Base-by-base conservation (phyloP, 2,888 invertebrate species). In the Notodonta ziczac region DNA sequence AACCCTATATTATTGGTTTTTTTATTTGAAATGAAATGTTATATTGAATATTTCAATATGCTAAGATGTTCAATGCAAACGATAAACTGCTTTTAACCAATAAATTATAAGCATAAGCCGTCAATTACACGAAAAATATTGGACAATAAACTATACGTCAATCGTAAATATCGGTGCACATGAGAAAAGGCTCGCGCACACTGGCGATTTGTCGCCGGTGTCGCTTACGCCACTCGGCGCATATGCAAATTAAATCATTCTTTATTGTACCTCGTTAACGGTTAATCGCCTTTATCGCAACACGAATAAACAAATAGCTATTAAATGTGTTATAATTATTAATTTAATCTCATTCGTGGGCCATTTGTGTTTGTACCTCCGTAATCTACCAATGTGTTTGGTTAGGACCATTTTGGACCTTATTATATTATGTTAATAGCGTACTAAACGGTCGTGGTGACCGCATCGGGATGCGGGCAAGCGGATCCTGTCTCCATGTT, bases 241-340 rank as follows among this genome's bases (percentile, higher is more conserved):
- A 76, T 84, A 86, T 84, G 83, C 80, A 84, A 87, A 87, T 84
- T 67, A 74, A 65, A 77, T 76, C 76, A 76, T 76, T 73, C 76
- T 76, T 78, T 81, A 81, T 83, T 76, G 78, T 77, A 77, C 72
- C 79, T 85, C 81, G 87, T 87, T 88, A 88, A 75, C 84, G 80
- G 80, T 84, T 87, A 87, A 90, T 89, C 85, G 85, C 62, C 75
- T 81, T 85, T 86, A 87, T 86, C 86, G 82, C 84, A 79, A 76
- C 80, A 60, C 74, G 81, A 85, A 87, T 88, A 88, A 89, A 91
- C 91, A 90, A 90, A 90, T 86, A 85, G 75, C 80, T 82, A 83
- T 89, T 87, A 85, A 80, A 80, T 76, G 83, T 76, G 87, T 86
- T 84, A 87, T 88, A 86, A 85, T 91, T 88, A 89, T 87, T 87